Evolutionary conservation across 2,888 invertebrate species (phyloP).

Genomic region (Andrena flavipes): DNA sequence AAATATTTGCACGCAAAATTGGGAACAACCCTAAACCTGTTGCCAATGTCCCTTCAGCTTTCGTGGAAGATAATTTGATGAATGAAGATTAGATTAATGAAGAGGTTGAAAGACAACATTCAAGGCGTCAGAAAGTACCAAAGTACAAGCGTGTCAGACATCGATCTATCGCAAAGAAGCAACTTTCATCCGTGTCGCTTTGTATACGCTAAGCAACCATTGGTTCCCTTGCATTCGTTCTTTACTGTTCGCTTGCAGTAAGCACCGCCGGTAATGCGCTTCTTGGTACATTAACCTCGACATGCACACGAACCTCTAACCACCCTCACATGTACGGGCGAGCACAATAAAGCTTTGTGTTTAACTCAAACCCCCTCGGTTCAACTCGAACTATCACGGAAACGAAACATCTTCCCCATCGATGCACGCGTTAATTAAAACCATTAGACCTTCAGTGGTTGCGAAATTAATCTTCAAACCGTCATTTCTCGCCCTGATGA

Average conservation of each 20-base stretch:
- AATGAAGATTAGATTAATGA: background rate
- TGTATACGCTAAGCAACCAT: constrained; percentile 42
- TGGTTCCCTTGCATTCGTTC: constrained; percentile 62
- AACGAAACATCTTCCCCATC: constrained; percentile 58
- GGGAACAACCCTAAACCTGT: too few species aligned
- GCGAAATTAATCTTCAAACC: constrained; percentile 26
- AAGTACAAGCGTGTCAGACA: background rate
- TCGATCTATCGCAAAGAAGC: constrained; percentile 36
- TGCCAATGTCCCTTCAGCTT: too few species aligned
- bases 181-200: constrained; percentile 24
- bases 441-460: constrained; percentile 22
- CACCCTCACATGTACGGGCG: constrained; percentile 36
- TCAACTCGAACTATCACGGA: constrained; percentile 48
- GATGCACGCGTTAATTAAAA: constrained; percentile 53
- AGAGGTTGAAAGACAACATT: background rate
- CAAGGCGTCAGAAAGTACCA: background rate
- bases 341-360: constrained; percentile 59
- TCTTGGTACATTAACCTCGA: constrained; percentile 81
- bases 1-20: too few species aligned
- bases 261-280: constrained; percentile 80
- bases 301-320: constrained; percentile 53
- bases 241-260: constrained; percentile 68
- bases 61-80: too few species aligned
- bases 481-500: background rate
- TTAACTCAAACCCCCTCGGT: constrained; percentile 32